These are phyloP conservation scores for Pampusana beccarii DNA, from an alignment of 2,113 vertebrate species.

Conservation along the genomic window DNA sequence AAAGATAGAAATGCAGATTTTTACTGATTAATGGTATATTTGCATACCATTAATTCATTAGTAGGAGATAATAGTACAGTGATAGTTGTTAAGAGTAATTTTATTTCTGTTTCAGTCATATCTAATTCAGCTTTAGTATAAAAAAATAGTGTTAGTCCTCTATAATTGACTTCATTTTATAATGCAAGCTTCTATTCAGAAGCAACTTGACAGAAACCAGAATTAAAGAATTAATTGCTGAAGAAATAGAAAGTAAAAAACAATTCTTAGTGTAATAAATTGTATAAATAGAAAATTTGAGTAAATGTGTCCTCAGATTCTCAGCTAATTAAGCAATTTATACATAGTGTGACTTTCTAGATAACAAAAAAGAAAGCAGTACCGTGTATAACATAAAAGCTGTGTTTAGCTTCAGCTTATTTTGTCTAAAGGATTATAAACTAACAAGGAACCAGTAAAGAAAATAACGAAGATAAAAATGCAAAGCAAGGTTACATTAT, in stretches of 20 bases:
- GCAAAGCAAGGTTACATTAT: not conserved
- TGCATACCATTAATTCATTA: not conserved
- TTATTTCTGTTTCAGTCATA: not conserved
- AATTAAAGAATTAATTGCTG: not conserved
- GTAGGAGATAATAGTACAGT: not conserved
- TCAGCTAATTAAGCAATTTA: not conserved
- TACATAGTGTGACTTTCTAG: not conserved
- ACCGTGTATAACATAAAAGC: not conserved
- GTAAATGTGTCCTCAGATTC: not conserved
- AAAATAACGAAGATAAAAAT: not conserved
- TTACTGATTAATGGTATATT: not conserved
- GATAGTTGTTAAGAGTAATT: not conserved
- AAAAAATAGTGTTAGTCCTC: not conserved
- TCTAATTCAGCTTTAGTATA: not conserved
- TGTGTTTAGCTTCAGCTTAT: not conserved
- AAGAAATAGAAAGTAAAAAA: not conserved
- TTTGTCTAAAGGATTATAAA: not conserved
- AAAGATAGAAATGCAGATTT: not conserved
- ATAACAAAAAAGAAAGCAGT: not conserved
- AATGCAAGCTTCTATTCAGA: not conserved
- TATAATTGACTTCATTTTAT: not conserved
- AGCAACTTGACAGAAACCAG: not conserved
- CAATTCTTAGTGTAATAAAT: not conserved
- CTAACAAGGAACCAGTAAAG: not conserved
- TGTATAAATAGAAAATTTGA: not conserved